These are phyloP conservation scores for Linyphia triangularis DNA, from an alignment of 2,888 invertebrate genomes.

Conservation along the genomic window DNA sequence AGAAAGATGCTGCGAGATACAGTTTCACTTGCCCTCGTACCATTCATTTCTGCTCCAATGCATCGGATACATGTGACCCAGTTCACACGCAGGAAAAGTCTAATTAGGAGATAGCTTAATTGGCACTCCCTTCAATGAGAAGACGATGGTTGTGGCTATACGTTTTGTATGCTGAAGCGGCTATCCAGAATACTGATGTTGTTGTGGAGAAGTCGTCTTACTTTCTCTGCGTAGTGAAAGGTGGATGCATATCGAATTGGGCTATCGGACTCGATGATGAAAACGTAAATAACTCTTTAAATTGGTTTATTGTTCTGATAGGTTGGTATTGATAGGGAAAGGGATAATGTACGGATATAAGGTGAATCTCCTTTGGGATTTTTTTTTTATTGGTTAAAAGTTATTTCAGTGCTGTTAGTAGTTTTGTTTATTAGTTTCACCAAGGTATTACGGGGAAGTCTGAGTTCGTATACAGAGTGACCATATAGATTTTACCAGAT, in stretches of 20 bases:
- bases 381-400: too few relatives aligned
- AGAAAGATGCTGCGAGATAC: constrained; percentile 8
- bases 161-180: not conserved
- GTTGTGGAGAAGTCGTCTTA: not conserved
- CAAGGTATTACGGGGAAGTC: too few relatives aligned
- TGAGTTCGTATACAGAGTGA: too few relatives aligned
- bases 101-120: constrained; percentile 68
- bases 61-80: constrained; percentile 52
- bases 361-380: too few relatives aligned
- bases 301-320: not conserved
- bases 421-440: too few relatives aligned
- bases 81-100: constrained; percentile 58
- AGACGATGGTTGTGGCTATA: constrained; percentile 40
- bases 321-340: constrained; percentile 23
- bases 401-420: too few relatives aligned
- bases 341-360: too few relatives aligned
- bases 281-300: not conserved
- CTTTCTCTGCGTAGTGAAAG: not conserved
- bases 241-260: constrained; percentile 42
- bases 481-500: too few relatives aligned
- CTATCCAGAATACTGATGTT: not conserved
- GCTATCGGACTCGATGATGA: constrained; percentile 16
- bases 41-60: constrained; percentile 62
- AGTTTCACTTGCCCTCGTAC: constrained; percentile 51
- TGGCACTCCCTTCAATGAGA: constrained; percentile 44